Evolutionary conservation across 2,113 vertebrate species (phyloP).

Genomic region (Myanophis thanlyinensis): DNA sequence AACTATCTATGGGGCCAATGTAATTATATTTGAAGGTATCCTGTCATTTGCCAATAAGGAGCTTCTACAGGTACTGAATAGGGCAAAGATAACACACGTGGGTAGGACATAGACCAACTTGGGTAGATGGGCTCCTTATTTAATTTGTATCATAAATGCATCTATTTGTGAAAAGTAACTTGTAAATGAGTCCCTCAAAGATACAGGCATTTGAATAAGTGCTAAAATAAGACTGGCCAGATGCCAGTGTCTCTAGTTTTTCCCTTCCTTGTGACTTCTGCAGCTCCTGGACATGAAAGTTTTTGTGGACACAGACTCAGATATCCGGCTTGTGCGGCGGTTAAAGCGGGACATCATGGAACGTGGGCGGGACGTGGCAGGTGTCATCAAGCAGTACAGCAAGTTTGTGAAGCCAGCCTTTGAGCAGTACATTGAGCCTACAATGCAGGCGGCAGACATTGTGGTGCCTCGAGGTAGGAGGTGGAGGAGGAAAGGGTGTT

Average conservation of each 20-base stretch:
- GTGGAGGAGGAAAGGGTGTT: rapidly evolving
- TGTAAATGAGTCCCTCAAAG: neutral
- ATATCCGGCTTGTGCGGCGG: conserved; percentile 86
- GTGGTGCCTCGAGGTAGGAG: conserved; percentile 86
- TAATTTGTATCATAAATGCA: too few relatives aligned
- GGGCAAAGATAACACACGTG: neutral
- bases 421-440: conserved; percentile 91
- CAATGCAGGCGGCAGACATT: conserved; percentile 86
- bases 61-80: conserved; percentile 80
- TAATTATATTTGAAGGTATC: conserved; percentile 90
- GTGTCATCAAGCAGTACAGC: conserved; percentile 90
- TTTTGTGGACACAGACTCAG: conserved; percentile 90
- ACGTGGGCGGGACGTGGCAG: conserved; percentile 78
- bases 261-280: conserved; percentile 42
- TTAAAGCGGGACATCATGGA: conserved; percentile 87
- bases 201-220: neutral
- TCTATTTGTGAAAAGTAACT: neutral
- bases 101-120: neutral
- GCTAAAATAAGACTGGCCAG: rapidly evolving
- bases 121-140: neutral
- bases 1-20: conserved; percentile 87
- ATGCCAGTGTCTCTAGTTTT: neutral
- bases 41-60: conserved; percentile 91
- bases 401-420: conserved; percentile 90
- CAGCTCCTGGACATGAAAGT: conserved; percentile 93